phyloP scores from a whole-genome alignment of 2,113 vertebrate genomes.

The Pachyramphus minor region DNA sequence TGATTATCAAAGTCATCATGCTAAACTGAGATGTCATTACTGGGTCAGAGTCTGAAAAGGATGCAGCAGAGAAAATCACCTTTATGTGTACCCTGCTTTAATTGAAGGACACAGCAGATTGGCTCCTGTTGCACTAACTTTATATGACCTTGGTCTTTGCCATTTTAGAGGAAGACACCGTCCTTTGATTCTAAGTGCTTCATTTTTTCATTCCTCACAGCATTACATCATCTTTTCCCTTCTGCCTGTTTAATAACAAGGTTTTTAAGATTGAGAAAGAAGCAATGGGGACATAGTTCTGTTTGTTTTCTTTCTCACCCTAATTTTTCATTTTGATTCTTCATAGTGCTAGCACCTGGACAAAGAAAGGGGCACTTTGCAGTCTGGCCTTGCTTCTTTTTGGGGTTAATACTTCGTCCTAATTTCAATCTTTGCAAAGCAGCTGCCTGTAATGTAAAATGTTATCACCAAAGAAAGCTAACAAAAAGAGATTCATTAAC shows the following conservation, averaged over 20 bases:
- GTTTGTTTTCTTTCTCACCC: background rate
- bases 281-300: background rate
- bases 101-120: background rate
- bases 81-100: background rate
- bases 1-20: background rate
- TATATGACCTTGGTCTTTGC: background rate
- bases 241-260: background rate
- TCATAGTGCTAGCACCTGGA: background rate
- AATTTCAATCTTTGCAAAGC: background rate
- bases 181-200: background rate
- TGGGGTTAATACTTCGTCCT: background rate
- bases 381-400: background rate
- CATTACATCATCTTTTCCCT: background rate
- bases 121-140: background rate
- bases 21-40: background rate
- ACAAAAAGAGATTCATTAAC: slow-evolving; percentile 3
- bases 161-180: background rate
- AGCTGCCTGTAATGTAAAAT: background rate
- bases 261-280: background rate
- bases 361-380: background rate
- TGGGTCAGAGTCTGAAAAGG: background rate
- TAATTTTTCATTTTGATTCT: background rate
- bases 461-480: background rate
- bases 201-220: background rate
- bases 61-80: background rate